phyloP scores from a whole-genome alignment of 2,113 vertebrate genomes.

The Tragelaphus strepsiceros region DNA sequence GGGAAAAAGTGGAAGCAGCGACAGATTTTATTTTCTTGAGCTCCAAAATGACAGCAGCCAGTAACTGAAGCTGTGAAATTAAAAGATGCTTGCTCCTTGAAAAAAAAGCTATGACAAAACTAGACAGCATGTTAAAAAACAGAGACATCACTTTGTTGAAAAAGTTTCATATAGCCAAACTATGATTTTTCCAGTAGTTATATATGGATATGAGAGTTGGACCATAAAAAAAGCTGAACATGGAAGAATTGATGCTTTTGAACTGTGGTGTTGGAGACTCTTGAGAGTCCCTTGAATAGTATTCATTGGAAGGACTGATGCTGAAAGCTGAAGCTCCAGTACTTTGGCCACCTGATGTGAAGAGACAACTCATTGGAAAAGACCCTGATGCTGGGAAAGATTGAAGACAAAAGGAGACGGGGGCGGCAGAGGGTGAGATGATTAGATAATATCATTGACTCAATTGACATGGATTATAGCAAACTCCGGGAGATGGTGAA shows the following conservation, averaged over 20 bases:
- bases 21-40: neutral
- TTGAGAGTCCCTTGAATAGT: neutral
- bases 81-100: neutral
- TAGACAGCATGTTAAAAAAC: neutral
- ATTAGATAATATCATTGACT: neutral
- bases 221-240: neutral
- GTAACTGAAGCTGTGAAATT: neutral
- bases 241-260: neutral
- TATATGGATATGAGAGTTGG: neutral
- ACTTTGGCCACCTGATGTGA: neutral
- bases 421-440: neutral
- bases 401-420: neutral
- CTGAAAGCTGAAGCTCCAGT: neutral
- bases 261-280: neutral
- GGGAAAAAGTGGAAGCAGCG: neutral
- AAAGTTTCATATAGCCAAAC: neutral
- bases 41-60: neutral
- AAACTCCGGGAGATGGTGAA: neutral
- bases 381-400: neutral
- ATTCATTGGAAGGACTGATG: neutral
- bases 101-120: neutral
- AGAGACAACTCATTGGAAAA: neutral
- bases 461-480: neutral
- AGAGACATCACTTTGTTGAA: neutral
- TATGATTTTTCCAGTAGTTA: neutral